Conservation (phyloP, 2,113 vertebrate species). For the Nothobranchius furzeri region DNA sequence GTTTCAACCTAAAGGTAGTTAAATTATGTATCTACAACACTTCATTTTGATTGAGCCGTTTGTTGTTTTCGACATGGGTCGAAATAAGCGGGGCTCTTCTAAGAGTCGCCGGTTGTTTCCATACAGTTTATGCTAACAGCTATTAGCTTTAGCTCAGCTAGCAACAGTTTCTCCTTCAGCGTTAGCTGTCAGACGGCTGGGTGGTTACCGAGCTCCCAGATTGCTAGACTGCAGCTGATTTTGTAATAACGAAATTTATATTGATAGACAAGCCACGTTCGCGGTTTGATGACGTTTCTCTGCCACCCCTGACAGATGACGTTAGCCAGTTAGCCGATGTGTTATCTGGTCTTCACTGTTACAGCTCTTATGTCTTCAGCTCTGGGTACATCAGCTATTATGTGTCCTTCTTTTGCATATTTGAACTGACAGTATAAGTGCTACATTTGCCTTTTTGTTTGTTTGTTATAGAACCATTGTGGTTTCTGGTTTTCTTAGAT, state of each 20-base stretch:
- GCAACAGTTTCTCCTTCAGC: slow-evolving; percentile 6
- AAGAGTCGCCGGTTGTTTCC: not conserved
- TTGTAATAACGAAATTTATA: not conserved
- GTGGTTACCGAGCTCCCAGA: not conserved
- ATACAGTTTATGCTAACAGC: slow-evolving; percentile 28
- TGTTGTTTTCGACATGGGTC: no score
- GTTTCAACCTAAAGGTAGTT: slow-evolving; percentile 56
- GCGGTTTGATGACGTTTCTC: not conserved
- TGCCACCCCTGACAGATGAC: slow-evolving; percentile 2
- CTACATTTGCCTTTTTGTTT: not conserved
- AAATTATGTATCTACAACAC: not conserved
- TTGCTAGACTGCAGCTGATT: not conserved
- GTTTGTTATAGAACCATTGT: not conserved
- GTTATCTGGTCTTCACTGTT: slow-evolving; percentile 6
- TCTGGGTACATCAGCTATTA: not conserved
- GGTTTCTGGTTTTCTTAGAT: not conserved
- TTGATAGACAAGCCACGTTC: not conserved
- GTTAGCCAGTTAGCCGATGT: slow-evolving; percentile 30
- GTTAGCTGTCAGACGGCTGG: slow-evolving; percentile 1
- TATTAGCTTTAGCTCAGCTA: slow-evolving; percentile 56
- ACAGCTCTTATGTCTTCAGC: slow-evolving; percentile 32
- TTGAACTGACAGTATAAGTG: not conserved
- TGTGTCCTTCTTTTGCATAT: not conserved
- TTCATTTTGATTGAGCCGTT: not conserved
- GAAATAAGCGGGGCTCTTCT: not conserved